These are phyloP conservation scores for Clistopyga incitator DNA, from an alignment of 2,888 invertebrate species.

Conservation along the genomic window DNA sequence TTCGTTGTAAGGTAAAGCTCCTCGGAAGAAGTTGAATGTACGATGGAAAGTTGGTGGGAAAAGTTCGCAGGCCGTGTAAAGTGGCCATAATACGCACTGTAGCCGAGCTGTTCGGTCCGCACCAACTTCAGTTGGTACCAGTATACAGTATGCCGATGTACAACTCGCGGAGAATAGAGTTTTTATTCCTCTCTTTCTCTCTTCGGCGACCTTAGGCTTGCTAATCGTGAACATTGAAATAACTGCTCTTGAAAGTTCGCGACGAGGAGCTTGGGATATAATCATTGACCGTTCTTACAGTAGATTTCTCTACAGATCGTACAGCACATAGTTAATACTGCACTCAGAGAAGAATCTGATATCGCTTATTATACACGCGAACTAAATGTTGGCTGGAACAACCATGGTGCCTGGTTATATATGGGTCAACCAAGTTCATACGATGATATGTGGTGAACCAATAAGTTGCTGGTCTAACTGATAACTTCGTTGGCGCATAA, in stretches of 20 bases:
- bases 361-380: too few species aligned
- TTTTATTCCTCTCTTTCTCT: conserved; percentile 30
- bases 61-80: conserved; percentile 58
- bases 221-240: conserved; percentile 50
- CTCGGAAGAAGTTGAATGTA: conserved; percentile 54
- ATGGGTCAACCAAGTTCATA: too few species aligned
- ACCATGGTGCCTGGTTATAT: too few species aligned
- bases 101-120: conserved; percentile 26
- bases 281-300: conserved; percentile 21
- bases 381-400: too few species aligned
- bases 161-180: not conserved
- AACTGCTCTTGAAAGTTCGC: conserved; percentile 34
- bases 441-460: too few species aligned
- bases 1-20: conserved; percentile 51
- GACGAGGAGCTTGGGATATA: conserved; percentile 5
- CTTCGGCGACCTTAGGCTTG: conserved; percentile 16
- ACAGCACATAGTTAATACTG: not conserved
- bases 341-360: too few species aligned
- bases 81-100: conserved; percentile 59
- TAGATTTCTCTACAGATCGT: not conserved
- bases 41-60: conserved; percentile 55
- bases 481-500: too few species aligned
- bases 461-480: too few species aligned
- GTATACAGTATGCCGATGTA: conserved; percentile 9
- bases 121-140: not conserved